Evolutionary conservation across 2,888 invertebrate species (phyloP).

Genomic region (Polydrusus tereticollis): DNA sequence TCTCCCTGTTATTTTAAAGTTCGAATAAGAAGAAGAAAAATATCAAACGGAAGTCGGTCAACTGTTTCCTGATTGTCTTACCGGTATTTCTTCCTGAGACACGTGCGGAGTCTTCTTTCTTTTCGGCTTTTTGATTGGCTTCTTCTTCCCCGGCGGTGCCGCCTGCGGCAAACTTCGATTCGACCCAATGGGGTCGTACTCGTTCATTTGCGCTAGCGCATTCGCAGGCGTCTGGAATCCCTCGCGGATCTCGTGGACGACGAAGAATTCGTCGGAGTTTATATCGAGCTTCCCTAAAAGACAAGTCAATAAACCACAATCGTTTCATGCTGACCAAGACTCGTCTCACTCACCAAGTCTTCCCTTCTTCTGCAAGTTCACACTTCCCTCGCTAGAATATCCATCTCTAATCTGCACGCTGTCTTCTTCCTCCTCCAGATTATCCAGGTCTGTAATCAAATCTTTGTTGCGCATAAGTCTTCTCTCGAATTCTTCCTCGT

Average conservation of each 20-base stretch:
- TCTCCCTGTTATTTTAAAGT: slow-evolving; percentile 23
- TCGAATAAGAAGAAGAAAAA: neutral
- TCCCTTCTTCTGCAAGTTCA: slow-evolving; percentile 71
- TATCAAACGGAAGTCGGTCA: neutral
- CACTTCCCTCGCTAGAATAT: slow-evolving; percentile 74
- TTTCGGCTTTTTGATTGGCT: slow-evolving; percentile 65
- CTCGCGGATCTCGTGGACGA: slow-evolving; percentile 85
- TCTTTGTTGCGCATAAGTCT: slow-evolving; percentile 27
- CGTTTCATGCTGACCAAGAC: neutral
- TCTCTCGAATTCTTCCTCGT: slow-evolving; percentile 60
- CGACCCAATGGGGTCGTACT: slow-evolving; percentile 57
- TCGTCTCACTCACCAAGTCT: slow-evolving; percentile 68
- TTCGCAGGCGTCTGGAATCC: slow-evolving; percentile 78
- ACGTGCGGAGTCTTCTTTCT: slow-evolving; percentile 66
- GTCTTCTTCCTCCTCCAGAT: slow-evolving; percentile 50
- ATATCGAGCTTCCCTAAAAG: slow-evolving; percentile 71
- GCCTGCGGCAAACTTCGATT: slow-evolving; percentile 35
- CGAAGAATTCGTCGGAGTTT: slow-evolving; percentile 88
- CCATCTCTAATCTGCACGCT: slow-evolving; percentile 64
- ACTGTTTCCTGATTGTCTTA: slow-evolving; percentile 4
- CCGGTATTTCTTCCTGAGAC: slow-evolving; percentile 62
- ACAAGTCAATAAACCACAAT: neutral
- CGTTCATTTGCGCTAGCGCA: slow-evolving; percentile 73
- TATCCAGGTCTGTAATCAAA: slow-evolving; percentile 59
- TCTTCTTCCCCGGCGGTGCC: slow-evolving; percentile 65